Base-by-base conservation (phyloP, 2,797 vertebrate species). In the Rallus crepitans region DNA sequence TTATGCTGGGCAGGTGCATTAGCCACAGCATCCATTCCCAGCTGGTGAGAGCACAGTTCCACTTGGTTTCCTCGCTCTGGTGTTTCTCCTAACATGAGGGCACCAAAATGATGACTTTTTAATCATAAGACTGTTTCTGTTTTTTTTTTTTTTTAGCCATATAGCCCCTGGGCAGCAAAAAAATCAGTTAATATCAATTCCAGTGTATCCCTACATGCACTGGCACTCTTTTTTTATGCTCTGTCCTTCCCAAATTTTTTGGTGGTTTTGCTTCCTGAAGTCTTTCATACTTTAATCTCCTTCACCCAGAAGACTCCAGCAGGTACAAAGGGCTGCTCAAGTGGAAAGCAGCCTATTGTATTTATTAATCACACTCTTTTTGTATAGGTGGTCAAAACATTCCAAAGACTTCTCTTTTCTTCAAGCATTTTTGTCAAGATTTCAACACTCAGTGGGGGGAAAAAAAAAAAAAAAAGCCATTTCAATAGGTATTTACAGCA, bases 271-370 rank as follows among this genome's bases (percentile, higher is more conserved):
- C 40, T 79, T 95, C 55, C 63, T 68, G 21, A 84, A 89, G 39
- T 73, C 70, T 93, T 93, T 95, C 76, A 76, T 31, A 52, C 55
- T 61, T 90, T 87, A 90, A 76, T 94, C 77, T 82, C 1, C 0
- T 59, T 89, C 60, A 76, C 42, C 21, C 42, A 85, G 88, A 90
- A 84, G 70, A 89, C 56, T 76, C 88, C 37, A 66, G 59, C 56
- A 92, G 55, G 55, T 90, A 72, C 53, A 89, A 92, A 89, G 66
- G 53, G 21, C 77, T 89, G 35, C 40, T 90, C 68, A 93, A 85
- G 83, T 87, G 81, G n/a, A 27, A 89, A 89, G 78, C 57, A 24
- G 5, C 30, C 39, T 39, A 68, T 80, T 93, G 89, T 89, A 75
- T 89, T 93, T 93, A 92, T 53, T 92, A 90, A 87, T 80, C 61